Evolutionary conservation across 2,888 invertebrate species (phyloP), one percentile per base, ranked within the genome.

Genomic region (Scotopteryx bipunctaria): DNA sequence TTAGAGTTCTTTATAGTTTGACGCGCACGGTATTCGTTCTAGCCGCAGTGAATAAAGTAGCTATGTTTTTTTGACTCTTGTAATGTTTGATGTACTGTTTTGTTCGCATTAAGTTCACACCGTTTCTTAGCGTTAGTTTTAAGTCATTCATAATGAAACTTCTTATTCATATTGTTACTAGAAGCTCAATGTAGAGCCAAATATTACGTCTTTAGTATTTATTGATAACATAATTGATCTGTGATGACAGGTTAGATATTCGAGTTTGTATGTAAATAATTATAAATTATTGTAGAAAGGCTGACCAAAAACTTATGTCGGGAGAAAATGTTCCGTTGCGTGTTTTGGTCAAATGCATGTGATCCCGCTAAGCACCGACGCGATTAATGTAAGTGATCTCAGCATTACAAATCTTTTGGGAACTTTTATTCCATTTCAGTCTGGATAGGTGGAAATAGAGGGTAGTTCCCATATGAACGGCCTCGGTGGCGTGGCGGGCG

Each of bases 171-270:
- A 14, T 15, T 13, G 23, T 25, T 17, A 36, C n/a, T 6, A 25
- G 43, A 31, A 40, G 77, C 76, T 79, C 76, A 76, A 78, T 73
- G 71, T 69, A 66, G 71, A 75, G 71, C 74, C 73, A 74, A 77
- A 72, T 67, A 48, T 51, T n/a, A n/a, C n/a, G 43, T 46, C 11
- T 45, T 56, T 61, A 59, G 52, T 57, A 59, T 59, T 61, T 58
- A 61, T 58, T 61, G 55, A 56, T 58, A 55, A 38, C 14, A 46
- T 56, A 52, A 59, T 67, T 68, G 67, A 76, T 76, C 76, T 79
- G 78, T 79, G 76, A 78, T 66, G 57, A 51, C 69, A 64, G 63
- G 63, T 56, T 57, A 47, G 53, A 52, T 59, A 55, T 55, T 46
- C 15, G 45, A 38, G 57, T 64, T 63, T 58, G 55, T 64, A 65